Base-by-base conservation (phyloP, 2,113 vertebrate species). In the Burhinus bistriatus region DNA sequence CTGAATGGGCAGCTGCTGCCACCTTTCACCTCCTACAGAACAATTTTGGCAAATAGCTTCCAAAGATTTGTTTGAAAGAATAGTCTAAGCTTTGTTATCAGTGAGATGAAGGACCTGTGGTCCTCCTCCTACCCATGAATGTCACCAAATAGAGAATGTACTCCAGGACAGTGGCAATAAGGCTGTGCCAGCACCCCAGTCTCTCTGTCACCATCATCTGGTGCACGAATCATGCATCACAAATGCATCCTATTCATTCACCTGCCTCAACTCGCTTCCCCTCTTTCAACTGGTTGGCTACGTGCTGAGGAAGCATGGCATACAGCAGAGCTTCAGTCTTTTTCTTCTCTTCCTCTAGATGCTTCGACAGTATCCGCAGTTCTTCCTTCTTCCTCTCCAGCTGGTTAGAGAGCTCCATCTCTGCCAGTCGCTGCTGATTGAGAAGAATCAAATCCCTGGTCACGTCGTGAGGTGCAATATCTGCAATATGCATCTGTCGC, bases 351-450 rank as follows among this genome's bases (percentile, higher is more conserved):
- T 98, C 98, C 90, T 98, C 98, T 80, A 98, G 96, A 82, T 98
- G 98, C 86, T 98, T 98, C 0, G 98, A 98, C 47, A 98, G 87
- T 45, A 98, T 93, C 40, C 97, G 80, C 55, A 98, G 97, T 42
- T 99, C 98, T 64, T 99, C 98, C 83, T 99, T 98, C 94, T 98
- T 98, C 84, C 98, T 98, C 96, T 99, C 98, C 77, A 99, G 97
- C 97, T 99, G 98, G 94, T 97, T 99, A 9, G 98, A 99, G 61
- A 99, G 98, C 96, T 99, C 98, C 83, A 99, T 98, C 89, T 99
- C 98, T 0, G 98, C 98, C 95, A 99, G 88, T 1, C 98, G 91
- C 95, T 99, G 98, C 95, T 99, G 98, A 15, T 99, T 99, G 77
- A 99, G 98, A 9, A 99, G 98, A 52, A 99, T 99, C 78, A 99